Conservation (phyloP, 2,113 vertebrate species). For the Arizona elegans region DNA sequence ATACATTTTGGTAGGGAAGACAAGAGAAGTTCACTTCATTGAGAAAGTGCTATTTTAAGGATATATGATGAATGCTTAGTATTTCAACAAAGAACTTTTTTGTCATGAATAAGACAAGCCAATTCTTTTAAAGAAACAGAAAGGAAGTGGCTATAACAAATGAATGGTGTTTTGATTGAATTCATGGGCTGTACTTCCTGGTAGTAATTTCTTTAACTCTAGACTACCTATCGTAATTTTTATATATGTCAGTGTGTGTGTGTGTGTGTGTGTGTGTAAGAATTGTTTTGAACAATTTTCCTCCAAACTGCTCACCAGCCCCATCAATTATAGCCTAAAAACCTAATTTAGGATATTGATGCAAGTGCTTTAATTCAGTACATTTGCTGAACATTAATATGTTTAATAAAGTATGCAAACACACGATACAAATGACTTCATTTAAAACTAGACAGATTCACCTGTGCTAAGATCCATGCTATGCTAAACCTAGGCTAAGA, state of each 20-base stretch:
- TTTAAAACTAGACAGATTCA: background rate
- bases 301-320: background rate
- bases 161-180: slow-evolving; percentile 76
- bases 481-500: too few species aligned
- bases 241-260: background rate
- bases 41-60: slow-evolving; percentile 52
- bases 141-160: slow-evolving; percentile 78
- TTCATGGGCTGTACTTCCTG: slow-evolving; percentile 77
- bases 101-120: slow-evolving; percentile 70
- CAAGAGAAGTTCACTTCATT: slow-evolving; percentile 40
- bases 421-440: rapidly evolving
- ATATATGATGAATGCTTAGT: slow-evolving; percentile 63
- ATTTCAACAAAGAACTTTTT: slow-evolving; percentile 68
- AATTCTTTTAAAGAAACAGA: slow-evolving; percentile 63
- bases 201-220: slow-evolving; percentile 75
- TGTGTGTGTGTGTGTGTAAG: background rate
- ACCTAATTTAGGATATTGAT: background rate
- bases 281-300: background rate
- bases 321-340: background rate
- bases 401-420: background rate
- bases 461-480: too few species aligned
- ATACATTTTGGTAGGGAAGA: background rate
- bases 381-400: background rate
- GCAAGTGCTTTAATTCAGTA: background rate
- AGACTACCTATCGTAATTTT: slow-evolving; percentile 54